These are phyloP conservation scores for Apodemia hepburni DNA, from an alignment of 2,888 invertebrate genomes.

Conservation along the genomic window DNA sequence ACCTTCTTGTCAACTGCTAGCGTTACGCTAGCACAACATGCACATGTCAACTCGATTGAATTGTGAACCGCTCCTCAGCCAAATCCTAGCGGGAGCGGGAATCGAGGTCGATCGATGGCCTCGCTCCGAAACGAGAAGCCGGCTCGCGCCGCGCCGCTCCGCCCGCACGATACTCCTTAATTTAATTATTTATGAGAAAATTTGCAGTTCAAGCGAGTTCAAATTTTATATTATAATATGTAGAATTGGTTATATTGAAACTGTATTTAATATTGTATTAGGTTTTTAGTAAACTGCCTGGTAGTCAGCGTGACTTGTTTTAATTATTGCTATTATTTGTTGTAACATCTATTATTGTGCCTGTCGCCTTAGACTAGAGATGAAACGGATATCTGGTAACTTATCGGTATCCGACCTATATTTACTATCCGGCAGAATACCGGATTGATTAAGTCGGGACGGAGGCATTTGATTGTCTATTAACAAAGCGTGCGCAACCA, in stretches of 20 bases:
- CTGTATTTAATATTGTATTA: background rate
- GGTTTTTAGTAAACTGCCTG: background rate
- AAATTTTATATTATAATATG: background rate
- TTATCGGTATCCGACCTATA: no score
- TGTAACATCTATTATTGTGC: background rate
- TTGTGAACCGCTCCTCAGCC: background rate
- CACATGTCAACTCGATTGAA: background rate
- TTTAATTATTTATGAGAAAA: background rate
- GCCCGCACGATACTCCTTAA: background rate
- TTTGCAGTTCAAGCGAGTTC: background rate
- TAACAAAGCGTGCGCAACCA: no score
- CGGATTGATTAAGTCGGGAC: no score
- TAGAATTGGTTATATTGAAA: background rate
- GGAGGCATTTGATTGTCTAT: no score
- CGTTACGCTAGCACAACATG: no score
- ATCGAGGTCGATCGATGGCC: conserved; percentile 21
- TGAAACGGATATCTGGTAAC: no score
- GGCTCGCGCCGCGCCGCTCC: background rate
- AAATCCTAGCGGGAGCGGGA: background rate
- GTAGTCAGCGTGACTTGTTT: background rate
- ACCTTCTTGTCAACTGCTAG: background rate
- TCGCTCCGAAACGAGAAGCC: background rate
- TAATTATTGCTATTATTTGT: background rate
- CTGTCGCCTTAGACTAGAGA: no score
- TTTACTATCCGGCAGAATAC: no score